These are phyloP conservation scores for Lagria hirta DNA, from an alignment of 2,888 invertebrate genomes.

Conservation along the genomic window DNA sequence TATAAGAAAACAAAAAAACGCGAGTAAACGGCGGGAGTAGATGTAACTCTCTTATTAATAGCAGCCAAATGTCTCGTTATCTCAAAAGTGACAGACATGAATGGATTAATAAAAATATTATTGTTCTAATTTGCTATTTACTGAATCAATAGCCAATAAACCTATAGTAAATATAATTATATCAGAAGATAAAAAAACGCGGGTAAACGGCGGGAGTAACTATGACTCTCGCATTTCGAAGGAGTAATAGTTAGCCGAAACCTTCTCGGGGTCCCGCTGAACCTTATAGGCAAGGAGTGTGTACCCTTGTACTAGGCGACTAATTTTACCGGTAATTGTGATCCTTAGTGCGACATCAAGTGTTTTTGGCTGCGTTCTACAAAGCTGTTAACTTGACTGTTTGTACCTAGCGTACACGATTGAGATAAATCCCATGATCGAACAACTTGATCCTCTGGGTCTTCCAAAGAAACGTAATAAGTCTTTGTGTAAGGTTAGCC, in stretches of 20 bases:
- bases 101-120: too few species aligned
- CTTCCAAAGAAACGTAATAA: slow-evolving; percentile 6
- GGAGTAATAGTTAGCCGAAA: slow-evolving; percentile 2
- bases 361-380: slow-evolving; percentile 1
- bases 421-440: neutral
- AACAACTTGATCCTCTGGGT: slow-evolving; percentile 3
- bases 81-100: too few species aligned
- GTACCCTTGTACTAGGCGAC: too few species aligned
- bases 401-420: neutral
- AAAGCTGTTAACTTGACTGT: neutral
- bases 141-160: too few species aligned
- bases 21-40: too few species aligned
- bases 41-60: too few species aligned
- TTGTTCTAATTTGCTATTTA: too few species aligned
- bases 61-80: too few species aligned
- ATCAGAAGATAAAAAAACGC: too few species aligned
- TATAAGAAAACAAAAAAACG: too few species aligned
- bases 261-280: slow-evolving; percentile 3
- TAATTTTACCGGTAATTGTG: slow-evolving; percentile 3
- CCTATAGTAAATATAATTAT: too few species aligned
- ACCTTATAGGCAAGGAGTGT: neutral
- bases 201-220: slow-evolving; percentile 5
- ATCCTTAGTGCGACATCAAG: neutral
- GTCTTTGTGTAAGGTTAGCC: neutral
- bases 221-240: slow-evolving; percentile 8